A percentile compares a stretch with the other conserved stretches of the same genome.
phyloP scores from a whole-genome alignment of 2,797 vertebrate species.

The Melanotaenia maccullochi region DNA sequence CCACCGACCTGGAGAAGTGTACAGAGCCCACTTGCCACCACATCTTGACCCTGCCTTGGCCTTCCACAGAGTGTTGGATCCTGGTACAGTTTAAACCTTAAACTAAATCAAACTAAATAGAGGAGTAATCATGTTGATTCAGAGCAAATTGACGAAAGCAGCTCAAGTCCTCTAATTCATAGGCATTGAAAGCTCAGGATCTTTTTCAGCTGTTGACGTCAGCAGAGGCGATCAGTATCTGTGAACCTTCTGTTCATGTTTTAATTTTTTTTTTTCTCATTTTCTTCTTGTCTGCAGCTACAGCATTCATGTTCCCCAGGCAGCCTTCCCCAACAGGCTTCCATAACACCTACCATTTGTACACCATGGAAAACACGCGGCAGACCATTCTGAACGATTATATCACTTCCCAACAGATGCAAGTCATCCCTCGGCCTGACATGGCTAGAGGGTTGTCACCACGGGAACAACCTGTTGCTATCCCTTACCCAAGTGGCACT shows the following conservation, averaged over 20 bases:
- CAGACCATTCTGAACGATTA: conserved; percentile 99
- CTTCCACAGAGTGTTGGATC: conserved; percentile 93
- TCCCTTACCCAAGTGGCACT: conserved; percentile 88
- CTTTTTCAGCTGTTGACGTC: conserved; percentile 60
- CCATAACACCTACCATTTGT: conserved; percentile 96
- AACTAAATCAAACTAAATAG: not conserved
- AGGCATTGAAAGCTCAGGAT: conserved; percentile 44
- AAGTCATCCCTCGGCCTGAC: conserved; percentile 93
- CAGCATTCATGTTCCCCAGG: conserved; percentile 95
- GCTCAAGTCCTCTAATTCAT: conserved; percentile 53
- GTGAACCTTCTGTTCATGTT: conserved; percentile 58
- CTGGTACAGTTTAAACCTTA: conserved; percentile 80
- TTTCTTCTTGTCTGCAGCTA: conserved; percentile 23
- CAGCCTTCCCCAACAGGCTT: conserved; percentile 95
- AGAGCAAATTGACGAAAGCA: conserved; percentile 40
- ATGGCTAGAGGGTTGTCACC: conserved; percentile 91
- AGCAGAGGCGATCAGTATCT: conserved; percentile 51
- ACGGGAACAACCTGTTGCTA: conserved; percentile 89
- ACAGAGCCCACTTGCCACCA: conserved; percentile 89
- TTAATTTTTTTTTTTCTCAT: conserved; percentile 14
- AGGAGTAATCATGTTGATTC: conserved; percentile 21
- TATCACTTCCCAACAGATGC: conserved; percentile 99
- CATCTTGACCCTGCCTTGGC: conserved; percentile 91
- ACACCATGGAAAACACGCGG: conserved; percentile 98
- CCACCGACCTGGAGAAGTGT: conserved; percentile 91